phyloP scores from a whole-genome alignment of 2,888 invertebrate species.

The Blomia tropicalis region DNA sequence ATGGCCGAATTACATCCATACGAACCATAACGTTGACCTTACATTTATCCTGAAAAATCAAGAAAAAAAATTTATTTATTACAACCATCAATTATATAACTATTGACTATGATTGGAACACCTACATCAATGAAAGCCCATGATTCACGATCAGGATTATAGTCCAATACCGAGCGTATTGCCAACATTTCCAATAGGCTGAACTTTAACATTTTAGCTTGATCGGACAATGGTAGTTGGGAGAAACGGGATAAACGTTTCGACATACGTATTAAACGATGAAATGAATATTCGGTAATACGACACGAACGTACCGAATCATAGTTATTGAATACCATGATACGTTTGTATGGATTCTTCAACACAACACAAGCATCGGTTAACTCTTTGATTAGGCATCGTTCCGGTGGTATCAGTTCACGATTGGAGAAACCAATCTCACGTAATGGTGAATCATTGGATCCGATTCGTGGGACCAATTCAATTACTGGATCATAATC shows the following conservation, averaged over 20 bases:
- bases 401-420: not conserved
- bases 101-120: not conserved
- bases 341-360: constrained; percentile 14
- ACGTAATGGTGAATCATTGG: not conserved
- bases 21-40: constrained; percentile 4
- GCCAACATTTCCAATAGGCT: not conserved
- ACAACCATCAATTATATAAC: not conserved
- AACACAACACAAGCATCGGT: not conserved
- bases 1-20: not conserved
- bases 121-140: constrained; percentile 10
- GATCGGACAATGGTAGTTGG: not conserved
- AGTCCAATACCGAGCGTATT: constrained; percentile 4
- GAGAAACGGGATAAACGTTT: not conserved
- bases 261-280: not conserved
- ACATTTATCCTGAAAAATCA: constrained; percentile 13
- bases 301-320: constrained; percentile 2
- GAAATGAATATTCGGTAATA: not conserved
- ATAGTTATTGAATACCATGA: constrained; percentile 5
- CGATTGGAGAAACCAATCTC: not conserved
- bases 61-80: not conserved
- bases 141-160: constrained; percentile 9
- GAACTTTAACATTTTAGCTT: not conserved
- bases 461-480: not conserved
- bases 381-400: constrained; percentile 3
- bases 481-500: constrained; percentile 5